Conservation (phyloP, 2,888 invertebrate species). For the Lepas anatifera region DNA sequence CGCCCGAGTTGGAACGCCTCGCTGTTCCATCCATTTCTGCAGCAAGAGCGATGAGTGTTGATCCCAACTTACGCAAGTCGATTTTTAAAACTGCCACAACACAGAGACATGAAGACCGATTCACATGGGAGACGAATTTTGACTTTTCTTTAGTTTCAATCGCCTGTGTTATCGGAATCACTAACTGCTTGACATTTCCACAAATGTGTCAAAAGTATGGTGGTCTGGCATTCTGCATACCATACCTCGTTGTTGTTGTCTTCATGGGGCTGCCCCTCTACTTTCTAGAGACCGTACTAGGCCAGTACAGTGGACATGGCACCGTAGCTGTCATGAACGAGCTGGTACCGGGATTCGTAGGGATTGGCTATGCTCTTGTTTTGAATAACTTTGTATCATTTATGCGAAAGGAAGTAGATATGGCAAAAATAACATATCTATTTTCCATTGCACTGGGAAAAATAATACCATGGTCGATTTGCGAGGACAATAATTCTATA, state of each 20-base stretch:
- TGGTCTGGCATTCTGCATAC: background rate
- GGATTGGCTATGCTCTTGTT: background rate
- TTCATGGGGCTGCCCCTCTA: background rate
- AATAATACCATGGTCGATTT: background rate
- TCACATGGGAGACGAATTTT: background rate
- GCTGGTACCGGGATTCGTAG: background rate
- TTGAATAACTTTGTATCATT: background rate
- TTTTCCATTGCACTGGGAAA: background rate
- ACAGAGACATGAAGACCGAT: background rate
- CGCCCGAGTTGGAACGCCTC: too few species aligned
- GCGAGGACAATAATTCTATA: background rate
- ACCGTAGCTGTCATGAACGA: background rate
- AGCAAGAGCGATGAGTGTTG: background rate
- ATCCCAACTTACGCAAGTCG: background rate
- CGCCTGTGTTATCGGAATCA: background rate
- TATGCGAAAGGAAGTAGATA: background rate
- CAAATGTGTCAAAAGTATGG: background rate
- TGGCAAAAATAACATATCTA: background rate
- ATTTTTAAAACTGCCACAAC: background rate
- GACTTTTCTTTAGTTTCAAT: background rate
- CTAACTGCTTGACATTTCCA: background rate
- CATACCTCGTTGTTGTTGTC: background rate
- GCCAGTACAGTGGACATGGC: background rate
- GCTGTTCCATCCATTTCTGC: too few species aligned
- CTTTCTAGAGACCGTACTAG: background rate